phyloP scores from a whole-genome alignment of 2,113 vertebrate species.

The Sinocyclocheilus anshuiensis region DNA sequence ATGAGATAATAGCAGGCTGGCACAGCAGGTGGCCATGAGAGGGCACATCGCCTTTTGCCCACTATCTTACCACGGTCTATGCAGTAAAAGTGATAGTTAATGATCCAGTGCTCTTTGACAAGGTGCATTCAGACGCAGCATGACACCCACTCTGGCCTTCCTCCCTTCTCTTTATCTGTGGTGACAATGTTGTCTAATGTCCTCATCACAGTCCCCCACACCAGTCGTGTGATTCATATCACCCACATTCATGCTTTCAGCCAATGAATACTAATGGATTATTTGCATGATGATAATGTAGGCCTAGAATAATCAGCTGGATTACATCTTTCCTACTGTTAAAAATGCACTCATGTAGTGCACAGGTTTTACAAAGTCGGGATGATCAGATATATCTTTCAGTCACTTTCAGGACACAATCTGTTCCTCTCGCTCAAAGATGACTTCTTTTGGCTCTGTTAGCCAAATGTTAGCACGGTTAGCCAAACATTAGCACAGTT shows the following conservation, averaged over 20 bases:
- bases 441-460: neutral
- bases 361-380: neutral
- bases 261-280: constrained; percentile 41
- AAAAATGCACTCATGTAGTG: neutral
- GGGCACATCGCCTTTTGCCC: constrained; percentile 31
- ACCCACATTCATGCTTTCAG: constrained; percentile 28
- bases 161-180: constrained; percentile 33
- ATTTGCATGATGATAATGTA: constrained; percentile 12
- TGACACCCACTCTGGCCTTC: constrained; percentile 35
- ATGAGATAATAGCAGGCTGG: constrained; percentile 43
- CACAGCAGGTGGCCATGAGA: constrained; percentile 38
- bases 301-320: neutral
- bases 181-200: constrained; percentile 15
- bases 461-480: neutral
- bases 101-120: constrained; percentile 47
- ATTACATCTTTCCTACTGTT: neutral
- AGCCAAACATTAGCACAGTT: neutral
- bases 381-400: neutral
- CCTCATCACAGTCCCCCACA: neutral
- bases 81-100: constrained; percentile 28
- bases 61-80: neutral
- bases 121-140: constrained; percentile 50
- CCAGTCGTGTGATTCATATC: constrained; percentile 1
- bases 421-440: neutral
- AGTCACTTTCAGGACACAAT: neutral